Evolutionary conservation across 2,797 vertebrate species (phyloP).

Genomic region (Macrochelys suwanniensis): DNA sequence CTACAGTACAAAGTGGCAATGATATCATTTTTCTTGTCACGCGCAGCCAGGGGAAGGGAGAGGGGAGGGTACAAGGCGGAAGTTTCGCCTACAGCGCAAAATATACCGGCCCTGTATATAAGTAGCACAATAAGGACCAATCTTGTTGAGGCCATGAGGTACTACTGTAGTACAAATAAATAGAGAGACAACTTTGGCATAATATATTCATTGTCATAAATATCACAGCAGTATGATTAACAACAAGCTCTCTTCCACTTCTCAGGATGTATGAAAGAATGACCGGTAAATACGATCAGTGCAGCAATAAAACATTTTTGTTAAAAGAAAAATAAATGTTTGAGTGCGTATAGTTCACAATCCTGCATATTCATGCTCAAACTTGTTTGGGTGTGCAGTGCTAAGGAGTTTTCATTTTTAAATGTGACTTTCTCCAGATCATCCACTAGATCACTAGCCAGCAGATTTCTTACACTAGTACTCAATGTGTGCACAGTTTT

Average conservation of each 20-base stretch:
- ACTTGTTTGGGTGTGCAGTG: too few species aligned
- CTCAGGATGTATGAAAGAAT: background rate
- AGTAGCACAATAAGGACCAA: background rate
- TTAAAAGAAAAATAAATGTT: too few species aligned
- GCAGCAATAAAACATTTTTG: too few species aligned
- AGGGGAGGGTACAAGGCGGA: too few species aligned
- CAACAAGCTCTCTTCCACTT: background rate
- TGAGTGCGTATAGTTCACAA: too few species aligned
- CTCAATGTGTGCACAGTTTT: background rate
- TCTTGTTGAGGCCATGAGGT: background rate
- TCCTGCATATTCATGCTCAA: too few species aligned
- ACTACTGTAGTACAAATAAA: background rate
- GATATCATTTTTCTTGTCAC: too few species aligned
- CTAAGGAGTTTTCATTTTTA: background rate
- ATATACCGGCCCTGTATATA: background rate
- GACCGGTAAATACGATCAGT: too few species aligned
- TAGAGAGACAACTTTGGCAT: background rate
- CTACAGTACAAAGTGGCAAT: too few species aligned
- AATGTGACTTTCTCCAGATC: background rate
- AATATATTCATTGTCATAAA: background rate
- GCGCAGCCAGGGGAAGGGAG: too few species aligned
- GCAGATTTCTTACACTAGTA: background rate
- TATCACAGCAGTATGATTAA: too few species aligned
- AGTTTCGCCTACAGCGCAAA: too few species aligned
- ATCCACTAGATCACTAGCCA: background rate